Evolutionary conservation across 2,888 invertebrate genomes (phyloP), one percentile per base, ranked within the genome.

Genomic region (Euzophera pinguis): DNA sequence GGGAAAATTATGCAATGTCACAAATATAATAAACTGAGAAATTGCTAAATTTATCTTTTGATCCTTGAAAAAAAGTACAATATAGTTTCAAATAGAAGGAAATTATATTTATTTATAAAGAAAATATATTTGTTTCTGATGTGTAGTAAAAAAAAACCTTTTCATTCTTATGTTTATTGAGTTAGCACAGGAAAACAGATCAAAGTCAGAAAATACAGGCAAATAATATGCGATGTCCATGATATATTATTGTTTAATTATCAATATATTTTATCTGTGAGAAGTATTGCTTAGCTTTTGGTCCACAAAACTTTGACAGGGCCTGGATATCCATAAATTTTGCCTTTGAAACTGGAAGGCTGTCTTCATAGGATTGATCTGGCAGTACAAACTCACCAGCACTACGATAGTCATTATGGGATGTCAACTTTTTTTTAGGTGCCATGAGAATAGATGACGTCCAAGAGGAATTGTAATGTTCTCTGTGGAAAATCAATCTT

Each of bases 401-500:
- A 49, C 49, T 38, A 52, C 35, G 47, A 48, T 47, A 39, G 47
- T 49, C 50, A 47, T 17, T 47, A 53, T 41, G 50, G 39, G 43
- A 45, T 17, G 5, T 52, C 39, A 52, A 16, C 49, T 34, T 53
- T 55, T 45, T 49, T 55, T 56, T 53, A 43, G 55, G 51, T 55
- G 17, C 55, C 49, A 35, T 49, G 53, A 56, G 56, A 53, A 56
- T 17, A 47, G 47, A 52, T 16, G 47, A 45, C 29, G 37, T 47
- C 39, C 50, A 42, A 45, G 51, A 50, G 54, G 41, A 50, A 50
- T 50, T 50, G 42, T 50, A 50, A 47, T 50, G 51, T 47, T 60
- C 54, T 59, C 59, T 56, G 32, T 62, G 54, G 58, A 62, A 62
- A n/a, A n/a, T n/a, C n/a, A 59, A 52, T 53, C 56, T 57, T 55